These are phyloP conservation scores for Sceloporus tristichus DNA, from an alignment of 2,113 vertebrate species.

Conservation along the genomic window DNA sequence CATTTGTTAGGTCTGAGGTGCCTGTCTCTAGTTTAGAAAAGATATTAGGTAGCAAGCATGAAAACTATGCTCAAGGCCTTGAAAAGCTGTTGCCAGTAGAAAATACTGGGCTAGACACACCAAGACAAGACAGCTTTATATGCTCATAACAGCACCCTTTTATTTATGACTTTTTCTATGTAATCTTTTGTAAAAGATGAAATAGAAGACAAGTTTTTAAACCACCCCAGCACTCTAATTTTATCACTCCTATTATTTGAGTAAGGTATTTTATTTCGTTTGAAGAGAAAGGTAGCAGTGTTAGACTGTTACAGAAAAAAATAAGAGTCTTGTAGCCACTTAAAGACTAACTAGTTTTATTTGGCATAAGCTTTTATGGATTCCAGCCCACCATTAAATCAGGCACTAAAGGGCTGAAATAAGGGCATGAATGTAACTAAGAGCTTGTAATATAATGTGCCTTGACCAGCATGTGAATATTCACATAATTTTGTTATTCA, in stretches of 20 bases:
- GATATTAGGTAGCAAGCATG: not conserved
- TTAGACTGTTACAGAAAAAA: too few species aligned
- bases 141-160: not conserved
- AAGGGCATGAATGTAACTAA: not conserved
- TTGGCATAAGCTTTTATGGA: not conserved
- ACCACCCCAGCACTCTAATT: not conserved
- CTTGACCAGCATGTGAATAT: not conserved
- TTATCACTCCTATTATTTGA: not conserved
- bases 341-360: too few species aligned
- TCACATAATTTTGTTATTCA: slow-evolving; percentile 10
- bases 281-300: too few species aligned
- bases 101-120: not conserved
- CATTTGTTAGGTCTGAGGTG: not conserved
- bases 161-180: not conserved
- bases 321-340: too few species aligned
- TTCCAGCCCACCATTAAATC: not conserved
- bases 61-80: not conserved
- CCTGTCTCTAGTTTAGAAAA: not conserved
- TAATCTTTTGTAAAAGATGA: not conserved
- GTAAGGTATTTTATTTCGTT: not conserved
- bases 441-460: not conserved
- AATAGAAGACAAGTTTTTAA: not conserved
- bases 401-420: not conserved
- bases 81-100: not conserved
- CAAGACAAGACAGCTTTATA: not conserved